Evolutionary conservation across 2,797 vertebrate species (phyloP).

Genomic region (Syncerus caffer): DNA sequence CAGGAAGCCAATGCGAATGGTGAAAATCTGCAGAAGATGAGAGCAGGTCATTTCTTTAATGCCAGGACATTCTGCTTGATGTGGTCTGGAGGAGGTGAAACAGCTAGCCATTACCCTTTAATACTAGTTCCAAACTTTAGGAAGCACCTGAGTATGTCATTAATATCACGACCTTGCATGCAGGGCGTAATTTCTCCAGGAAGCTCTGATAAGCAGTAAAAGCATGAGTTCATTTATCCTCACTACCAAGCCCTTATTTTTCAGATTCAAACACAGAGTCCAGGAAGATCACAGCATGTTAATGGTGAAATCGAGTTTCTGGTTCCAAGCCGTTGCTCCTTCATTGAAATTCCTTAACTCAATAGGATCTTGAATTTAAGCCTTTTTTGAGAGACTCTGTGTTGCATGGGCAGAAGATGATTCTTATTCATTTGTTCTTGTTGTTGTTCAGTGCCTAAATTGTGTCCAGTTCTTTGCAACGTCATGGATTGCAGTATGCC

Average conservation of each 20-base stretch:
- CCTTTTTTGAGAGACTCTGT: background rate
- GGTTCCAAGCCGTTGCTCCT: background rate
- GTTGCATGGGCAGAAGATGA: background rate
- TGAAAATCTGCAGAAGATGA: slow-evolving; percentile 71
- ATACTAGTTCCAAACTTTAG: slow-evolving; percentile 2
- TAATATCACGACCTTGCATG: background rate
- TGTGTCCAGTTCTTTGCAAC: background rate
- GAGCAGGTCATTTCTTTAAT: slow-evolving; percentile 76
- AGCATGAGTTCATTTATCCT: slow-evolving; percentile 22
- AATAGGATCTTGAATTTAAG: background rate
- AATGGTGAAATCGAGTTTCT: background rate
- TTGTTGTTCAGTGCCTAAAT: background rate
- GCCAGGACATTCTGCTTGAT: slow-evolving; percentile 64
- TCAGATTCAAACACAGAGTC: background rate
- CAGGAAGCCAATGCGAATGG: slow-evolving; percentile 76
- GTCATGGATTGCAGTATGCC: background rate
- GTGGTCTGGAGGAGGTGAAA: slow-evolving; percentile 34
- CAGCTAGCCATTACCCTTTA: slow-evolving; percentile 62
- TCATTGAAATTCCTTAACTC: background rate
- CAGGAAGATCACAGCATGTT: background rate
- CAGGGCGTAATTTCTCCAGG: background rate
- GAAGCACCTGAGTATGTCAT: slow-evolving; percentile 27
- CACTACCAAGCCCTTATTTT: background rate
- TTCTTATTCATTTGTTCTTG: background rate
- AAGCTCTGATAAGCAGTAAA: slow-evolving; percentile 18